Percentiles rank a stretch among this genome's conserved stretches.
These are phyloP conservation scores for Rotaria macrura DNA, from an alignment of 2,888 invertebrate species.

Conservation along the genomic window DNA sequence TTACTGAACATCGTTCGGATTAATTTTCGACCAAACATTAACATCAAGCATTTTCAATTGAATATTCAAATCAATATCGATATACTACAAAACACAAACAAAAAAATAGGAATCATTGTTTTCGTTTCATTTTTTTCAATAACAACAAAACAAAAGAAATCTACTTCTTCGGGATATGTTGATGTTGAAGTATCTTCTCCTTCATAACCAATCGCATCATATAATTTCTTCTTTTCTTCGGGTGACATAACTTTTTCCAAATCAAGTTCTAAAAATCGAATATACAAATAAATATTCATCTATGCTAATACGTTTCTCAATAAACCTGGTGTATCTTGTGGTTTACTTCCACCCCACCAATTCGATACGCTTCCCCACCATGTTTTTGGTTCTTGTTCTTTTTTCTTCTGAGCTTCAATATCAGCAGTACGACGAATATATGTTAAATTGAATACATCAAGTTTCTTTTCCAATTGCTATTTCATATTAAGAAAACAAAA, in stretches of 20 bases:
- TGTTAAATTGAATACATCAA: conserved; percentile 82
- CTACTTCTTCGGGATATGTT: conserved; percentile 22
- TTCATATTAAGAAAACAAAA: not conserved
- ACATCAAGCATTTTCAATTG: not conserved
- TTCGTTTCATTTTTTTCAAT: not conserved
- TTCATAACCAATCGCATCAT: conserved; percentile 32
- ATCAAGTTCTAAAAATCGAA: not conserved
- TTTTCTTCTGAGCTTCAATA: conserved; percentile 59
- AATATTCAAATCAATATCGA: not conserved
- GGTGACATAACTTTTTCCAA: conserved; percentile 14
- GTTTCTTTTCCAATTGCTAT: conserved; percentile 62
- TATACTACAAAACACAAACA: not conserved
- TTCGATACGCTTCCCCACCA: conserved; percentile 22
- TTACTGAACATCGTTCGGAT: not conserved
- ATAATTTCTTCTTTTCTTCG: conserved; percentile 30
- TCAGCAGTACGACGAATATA: conserved; percentile 78
- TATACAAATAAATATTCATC: not conserved
- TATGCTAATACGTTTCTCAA: not conserved
- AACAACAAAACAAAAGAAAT: not conserved
- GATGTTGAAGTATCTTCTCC: conserved; percentile 21
- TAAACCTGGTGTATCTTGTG: not conserved
- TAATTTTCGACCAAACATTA: not conserved
- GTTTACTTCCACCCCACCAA: conserved; percentile 23
- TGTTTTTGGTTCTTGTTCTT: conserved; percentile 23
- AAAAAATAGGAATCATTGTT: not conserved